phyloP scores from a whole-genome alignment of 2,797 vertebrate genomes.

The Gorsachius magnificus region DNA sequence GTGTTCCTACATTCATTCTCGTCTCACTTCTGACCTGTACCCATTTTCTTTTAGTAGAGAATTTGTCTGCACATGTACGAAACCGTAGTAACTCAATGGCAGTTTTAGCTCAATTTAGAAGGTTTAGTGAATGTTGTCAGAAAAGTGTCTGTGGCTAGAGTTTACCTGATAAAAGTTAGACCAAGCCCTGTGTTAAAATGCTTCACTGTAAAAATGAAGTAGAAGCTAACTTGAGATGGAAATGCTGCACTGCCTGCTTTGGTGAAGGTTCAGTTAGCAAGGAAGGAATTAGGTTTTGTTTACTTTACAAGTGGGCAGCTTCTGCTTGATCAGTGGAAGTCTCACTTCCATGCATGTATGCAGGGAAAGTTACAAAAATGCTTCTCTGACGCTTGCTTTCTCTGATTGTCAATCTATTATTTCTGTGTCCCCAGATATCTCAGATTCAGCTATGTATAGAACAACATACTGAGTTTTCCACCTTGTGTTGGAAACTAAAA shows the following conservation, averaged over 20 bases:
- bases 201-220: not conserved
- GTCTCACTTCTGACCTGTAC: not conserved
- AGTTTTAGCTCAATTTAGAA: not conserved
- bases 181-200: not conserved
- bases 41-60: not conserved
- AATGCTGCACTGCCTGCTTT: not conserved
- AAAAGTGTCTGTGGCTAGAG: not conserved
- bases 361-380: not conserved
- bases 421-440: not conserved
- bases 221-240: not conserved
- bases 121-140: not conserved
- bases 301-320: not conserved
- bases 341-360: fast-evolving
- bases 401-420: not conserved
- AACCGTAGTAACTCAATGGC: not conserved
- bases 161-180: not conserved
- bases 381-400: not conserved
- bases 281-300: not conserved
- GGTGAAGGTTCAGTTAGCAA: not conserved
- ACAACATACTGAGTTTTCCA: not conserved
- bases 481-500: not conserved
- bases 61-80: not conserved
- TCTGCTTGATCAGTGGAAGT: not conserved
- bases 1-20: not conserved
- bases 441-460: not conserved